Evolutionary conservation across 2,113 vertebrate genomes (phyloP).

Genomic region (Podarcis raffonei): DNA sequence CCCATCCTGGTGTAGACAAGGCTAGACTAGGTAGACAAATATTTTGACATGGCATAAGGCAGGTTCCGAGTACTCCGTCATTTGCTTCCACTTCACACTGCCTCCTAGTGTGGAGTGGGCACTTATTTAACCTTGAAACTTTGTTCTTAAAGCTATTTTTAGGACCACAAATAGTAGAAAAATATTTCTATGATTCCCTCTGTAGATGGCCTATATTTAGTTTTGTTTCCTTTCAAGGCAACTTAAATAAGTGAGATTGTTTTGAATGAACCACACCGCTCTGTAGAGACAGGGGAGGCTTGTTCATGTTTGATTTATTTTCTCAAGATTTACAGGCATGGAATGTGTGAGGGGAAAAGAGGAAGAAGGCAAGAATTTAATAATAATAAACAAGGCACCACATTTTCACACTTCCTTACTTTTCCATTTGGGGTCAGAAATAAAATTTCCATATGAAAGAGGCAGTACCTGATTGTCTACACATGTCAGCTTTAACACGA

Average conservation of each 20-base stretch:
- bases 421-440: constrained; percentile 13
- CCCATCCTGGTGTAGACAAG: too few relatives aligned
- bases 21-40: background rate
- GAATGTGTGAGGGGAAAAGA: background rate
- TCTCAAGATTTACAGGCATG: background rate
- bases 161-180: background rate
- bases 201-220: background rate
- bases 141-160: background rate
- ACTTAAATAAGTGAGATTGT: constrained; percentile 3
- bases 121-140: background rate
- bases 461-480: background rate
- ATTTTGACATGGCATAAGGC: background rate
- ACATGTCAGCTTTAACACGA: background rate
- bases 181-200: background rate
- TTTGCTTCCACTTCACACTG: background rate
- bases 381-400: background rate
- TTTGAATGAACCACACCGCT: background rate
- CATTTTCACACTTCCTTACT: constrained; percentile 16
- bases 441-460: constrained; percentile 7
- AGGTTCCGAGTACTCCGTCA: background rate
- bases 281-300: constrained; percentile 10
- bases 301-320: constrained; percentile 42
- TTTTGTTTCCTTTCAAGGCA: background rate
- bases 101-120: background rate
- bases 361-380: background rate